Base-by-base conservation (phyloP, 2,113 vertebrate species). In the Boulengeromyrus knoepffleri region DNA sequence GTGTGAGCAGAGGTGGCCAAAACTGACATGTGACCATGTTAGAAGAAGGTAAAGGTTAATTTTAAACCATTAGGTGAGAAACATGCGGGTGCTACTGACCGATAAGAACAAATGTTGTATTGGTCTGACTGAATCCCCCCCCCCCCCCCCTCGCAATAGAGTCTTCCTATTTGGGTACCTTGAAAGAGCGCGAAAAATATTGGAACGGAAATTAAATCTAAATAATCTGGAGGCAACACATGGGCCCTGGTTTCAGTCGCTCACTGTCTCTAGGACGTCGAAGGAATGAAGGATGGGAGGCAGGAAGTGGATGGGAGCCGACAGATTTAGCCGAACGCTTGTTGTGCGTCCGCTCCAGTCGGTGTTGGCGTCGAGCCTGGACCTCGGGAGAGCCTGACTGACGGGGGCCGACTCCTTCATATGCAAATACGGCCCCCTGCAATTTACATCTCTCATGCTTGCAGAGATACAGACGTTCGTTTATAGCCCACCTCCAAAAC, bases 401-500 rank as follows among this genome's bases (percentile, higher is more conserved):
- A 50, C 56, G 31, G 66, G 87, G 8, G 5, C 56, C 39, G 27
- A 31, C 70, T 88, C 85, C 89, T 90, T 90, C 47, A 74, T 88
- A 88, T 90, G 90, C 85, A 90, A 88, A 85, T 83, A 49, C 7
- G 1, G 10, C 12, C 50, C 85, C 70, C 58, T 36, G 50, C 49
- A 88, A 90, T 90, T 90, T 90, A 88, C 90, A 90, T 88, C 49
- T 19, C 50, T 5, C 27, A 17, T 58, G 86, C 19, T 31, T 56
- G 85, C n/a, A 53, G 62, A 88, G 66, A 77, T 53, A 88, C 46
- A 52, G 31, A 49, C 77, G 66, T 10, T 21, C 85, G n/a, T 87
- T 87, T 36, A 87, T 31, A 53, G 27, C 31, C 27, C 50, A 19
- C 85, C 49, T 39, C 27, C 85, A 87, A 56, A 12, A 36, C n/a